Evolutionary conservation across 2,888 invertebrate species (phyloP).

Genomic region (Thymelicus lineola): DNA sequence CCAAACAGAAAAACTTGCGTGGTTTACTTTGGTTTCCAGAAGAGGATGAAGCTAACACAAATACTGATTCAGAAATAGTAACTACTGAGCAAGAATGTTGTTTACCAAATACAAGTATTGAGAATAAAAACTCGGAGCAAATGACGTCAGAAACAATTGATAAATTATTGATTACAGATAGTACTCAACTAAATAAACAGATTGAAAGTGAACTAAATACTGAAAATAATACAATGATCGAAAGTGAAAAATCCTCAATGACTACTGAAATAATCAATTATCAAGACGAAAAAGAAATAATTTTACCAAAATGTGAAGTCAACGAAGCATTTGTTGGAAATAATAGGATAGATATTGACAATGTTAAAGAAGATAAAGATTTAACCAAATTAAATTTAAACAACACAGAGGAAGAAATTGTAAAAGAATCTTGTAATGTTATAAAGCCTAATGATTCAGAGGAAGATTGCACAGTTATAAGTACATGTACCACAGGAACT

Average conservation of each 20-base stretch:
- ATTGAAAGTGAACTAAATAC: not conserved
- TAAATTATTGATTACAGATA: not conserved
- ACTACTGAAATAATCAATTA: not conserved
- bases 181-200: not conserved
- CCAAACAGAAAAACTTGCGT: constrained; percentile 65
- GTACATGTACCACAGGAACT: not conserved
- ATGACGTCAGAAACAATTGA: not conserved
- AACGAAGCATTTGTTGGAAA: not conserved
- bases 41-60: constrained; percentile 38
- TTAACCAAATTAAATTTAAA: not conserved
- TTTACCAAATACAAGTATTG: not conserved
- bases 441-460: not conserved
- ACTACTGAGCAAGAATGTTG: not conserved
- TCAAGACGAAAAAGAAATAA: constrained; percentile 38
- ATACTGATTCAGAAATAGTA: not conserved
- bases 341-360: not conserved
- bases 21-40: constrained; percentile 74
- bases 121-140: not conserved
- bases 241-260: not conserved
- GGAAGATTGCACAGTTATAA: not conserved
- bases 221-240: not conserved
- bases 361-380: not conserved
- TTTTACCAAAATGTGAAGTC: not conserved
- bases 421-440: not conserved
- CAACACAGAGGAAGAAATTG: not conserved